These are phyloP conservation scores for Nudaria mundana DNA, from an alignment of 2,888 invertebrate species.

Conservation along the genomic window DNA sequence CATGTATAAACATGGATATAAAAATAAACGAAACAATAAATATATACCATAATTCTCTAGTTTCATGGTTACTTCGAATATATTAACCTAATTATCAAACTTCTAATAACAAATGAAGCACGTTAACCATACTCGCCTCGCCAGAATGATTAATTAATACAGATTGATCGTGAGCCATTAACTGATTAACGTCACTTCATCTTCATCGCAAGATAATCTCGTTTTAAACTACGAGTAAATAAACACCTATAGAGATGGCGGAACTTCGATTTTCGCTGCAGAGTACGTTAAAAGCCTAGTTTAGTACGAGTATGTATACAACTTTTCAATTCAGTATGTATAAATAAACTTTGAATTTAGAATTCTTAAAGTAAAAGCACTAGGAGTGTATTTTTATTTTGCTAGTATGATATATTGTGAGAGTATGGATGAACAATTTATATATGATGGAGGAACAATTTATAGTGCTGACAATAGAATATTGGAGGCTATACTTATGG, in stretches of 20 bases:
- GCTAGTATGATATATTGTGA: no score
- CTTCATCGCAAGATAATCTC: constrained; percentile 26
- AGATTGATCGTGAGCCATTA: constrained; percentile 40
- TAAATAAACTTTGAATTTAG: neutral
- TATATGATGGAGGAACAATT: no score
- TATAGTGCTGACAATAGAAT: no score
- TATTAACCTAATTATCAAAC: no score
- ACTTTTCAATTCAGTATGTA: neutral
- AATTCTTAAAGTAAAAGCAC: neutral
- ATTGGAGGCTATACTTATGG: no score
- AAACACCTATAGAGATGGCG: neutral
- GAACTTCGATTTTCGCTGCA: neutral
- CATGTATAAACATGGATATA: no score
- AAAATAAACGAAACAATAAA: no score
- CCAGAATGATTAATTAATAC: constrained; percentile 29
- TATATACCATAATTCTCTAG: no score
- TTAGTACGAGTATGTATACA: no score
- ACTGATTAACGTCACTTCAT: constrained; percentile 33
- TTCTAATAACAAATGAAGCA: constrained; percentile 7
- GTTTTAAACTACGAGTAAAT: constrained; percentile 19
- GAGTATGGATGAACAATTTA: no score
- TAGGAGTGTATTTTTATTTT: no score
- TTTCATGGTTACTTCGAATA: no score
- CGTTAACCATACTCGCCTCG: constrained; percentile 18
- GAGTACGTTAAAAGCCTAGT: neutral